Evolutionary conservation across 2,797 vertebrate species (phyloP).

Genomic region (Falco biarmicus): DNA sequence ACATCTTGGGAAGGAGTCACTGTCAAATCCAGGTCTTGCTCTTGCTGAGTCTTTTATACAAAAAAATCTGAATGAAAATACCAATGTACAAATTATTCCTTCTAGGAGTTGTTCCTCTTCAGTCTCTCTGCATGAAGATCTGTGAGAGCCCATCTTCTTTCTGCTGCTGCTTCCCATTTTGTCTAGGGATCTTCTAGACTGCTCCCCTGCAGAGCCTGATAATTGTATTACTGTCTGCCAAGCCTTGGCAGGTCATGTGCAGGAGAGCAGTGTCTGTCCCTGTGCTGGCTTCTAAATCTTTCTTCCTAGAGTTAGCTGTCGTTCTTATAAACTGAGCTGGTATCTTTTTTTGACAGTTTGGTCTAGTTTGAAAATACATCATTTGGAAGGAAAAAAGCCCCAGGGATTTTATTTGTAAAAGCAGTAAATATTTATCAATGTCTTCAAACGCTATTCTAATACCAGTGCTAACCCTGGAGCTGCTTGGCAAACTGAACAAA

Average conservation of each 20-base stretch:
- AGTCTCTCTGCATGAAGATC: not conserved
- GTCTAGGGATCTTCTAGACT: not conserved
- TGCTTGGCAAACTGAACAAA: constrained; percentile 14
- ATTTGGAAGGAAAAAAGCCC: not conserved
- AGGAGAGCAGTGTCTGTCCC: not conserved
- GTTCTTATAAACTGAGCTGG: not conserved
- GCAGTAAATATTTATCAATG: not conserved
- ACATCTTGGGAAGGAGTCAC: not conserved
- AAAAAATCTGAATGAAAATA: not conserved
- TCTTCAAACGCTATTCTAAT: not conserved
- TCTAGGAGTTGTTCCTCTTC: not conserved
- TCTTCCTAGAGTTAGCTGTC: not conserved
- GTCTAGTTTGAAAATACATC: not conserved
- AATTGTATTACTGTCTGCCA: not conserved
- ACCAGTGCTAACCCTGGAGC: not conserved
- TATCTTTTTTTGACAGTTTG: not conserved
- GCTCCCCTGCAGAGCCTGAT: not conserved
- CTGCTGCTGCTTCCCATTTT: not conserved
- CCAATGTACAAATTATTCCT: not conserved
- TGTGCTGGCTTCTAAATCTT: not conserved
- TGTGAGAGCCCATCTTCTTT: not conserved
- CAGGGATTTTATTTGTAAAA: not conserved
- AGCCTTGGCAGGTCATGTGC: accelerated
- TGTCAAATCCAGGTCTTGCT: not conserved
- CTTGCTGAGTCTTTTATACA: not conserved